phyloP scores from a whole-genome alignment of 2,113 vertebrate species.

The Sander lucioperca region DNA sequence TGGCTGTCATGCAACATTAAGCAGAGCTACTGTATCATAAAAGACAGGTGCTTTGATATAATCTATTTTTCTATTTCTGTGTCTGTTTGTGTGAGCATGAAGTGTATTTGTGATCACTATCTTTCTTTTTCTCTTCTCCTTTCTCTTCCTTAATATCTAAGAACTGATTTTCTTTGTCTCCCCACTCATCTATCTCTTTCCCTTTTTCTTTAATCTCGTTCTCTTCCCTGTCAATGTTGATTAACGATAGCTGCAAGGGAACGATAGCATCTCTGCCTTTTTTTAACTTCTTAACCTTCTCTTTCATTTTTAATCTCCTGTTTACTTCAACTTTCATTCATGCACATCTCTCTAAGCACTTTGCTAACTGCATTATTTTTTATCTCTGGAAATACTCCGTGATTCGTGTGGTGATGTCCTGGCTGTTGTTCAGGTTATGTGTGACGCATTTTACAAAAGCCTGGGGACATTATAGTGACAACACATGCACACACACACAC shows the following conservation, averaged over 20 bases:
- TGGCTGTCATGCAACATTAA: slow-evolving; percentile 16
- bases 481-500: background rate
- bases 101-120: slow-evolving; percentile 36
- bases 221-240: slow-evolving; percentile 29
- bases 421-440: slow-evolving; percentile 37
- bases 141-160: slow-evolving; percentile 25
- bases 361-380: slow-evolving; percentile 20
- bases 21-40: background rate
- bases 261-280: slow-evolving; percentile 18
- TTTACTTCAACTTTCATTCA: slow-evolving; percentile 4
- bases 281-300: slow-evolving; percentile 11
- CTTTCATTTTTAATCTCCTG: background rate
- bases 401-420: slow-evolving; percentile 38
- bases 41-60: background rate
- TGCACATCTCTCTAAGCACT: slow-evolving; percentile 1
- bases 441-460: slow-evolving; percentile 53
- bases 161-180: slow-evolving; percentile 24
- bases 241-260: slow-evolving; percentile 29
- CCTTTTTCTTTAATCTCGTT: slow-evolving; percentile 18
- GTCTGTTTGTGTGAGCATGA: background rate
- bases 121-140: background rate
- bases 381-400: slow-evolving; percentile 33
- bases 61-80: slow-evolving; percentile 11
- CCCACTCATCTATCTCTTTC: slow-evolving; percentile 17
- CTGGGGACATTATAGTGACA: slow-evolving; percentile 37